phyloP scores from a whole-genome alignment of 2,113 vertebrate genomes.

The Epinephelus lanceolatus region DNA sequence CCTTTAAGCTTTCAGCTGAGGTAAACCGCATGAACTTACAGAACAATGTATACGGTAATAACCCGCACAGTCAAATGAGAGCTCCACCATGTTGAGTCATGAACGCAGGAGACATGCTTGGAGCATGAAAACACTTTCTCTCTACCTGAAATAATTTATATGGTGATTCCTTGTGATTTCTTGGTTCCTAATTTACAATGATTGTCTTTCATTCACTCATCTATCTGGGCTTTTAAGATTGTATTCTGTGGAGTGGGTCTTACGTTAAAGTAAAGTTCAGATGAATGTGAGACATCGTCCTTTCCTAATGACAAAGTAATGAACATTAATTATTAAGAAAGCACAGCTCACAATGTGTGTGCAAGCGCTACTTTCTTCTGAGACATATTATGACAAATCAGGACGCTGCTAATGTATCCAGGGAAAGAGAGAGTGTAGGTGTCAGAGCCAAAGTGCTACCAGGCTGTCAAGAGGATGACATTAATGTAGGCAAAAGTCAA shows the following conservation, averaged over 20 bases:
- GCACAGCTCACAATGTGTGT: neutral
- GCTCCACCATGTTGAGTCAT: neutral
- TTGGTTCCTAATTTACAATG: neutral
- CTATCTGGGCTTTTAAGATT: neutral
- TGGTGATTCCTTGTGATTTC: neutral
- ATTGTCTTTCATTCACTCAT: neutral
- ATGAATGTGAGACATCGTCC: neutral
- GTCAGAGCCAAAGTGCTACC: constrained; percentile 6
- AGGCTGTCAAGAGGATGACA: neutral
- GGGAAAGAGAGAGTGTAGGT: neutral
- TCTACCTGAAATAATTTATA: neutral
- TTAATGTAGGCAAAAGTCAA: neutral
- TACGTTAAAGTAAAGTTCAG: neutral
- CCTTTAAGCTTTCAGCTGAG: neutral
- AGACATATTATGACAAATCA: constrained; percentile 16
- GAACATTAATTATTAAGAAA: constrained; percentile 20
- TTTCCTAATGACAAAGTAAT: neutral
- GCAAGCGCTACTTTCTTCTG: neutral
- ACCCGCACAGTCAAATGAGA: neutral
- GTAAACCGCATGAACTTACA: neutral
- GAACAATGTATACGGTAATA: neutral
- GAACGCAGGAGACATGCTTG: neutral
- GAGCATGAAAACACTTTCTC: neutral
- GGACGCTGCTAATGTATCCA: neutral
- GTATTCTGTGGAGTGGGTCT: neutral